These are phyloP conservation scores for Itoplectis maculator DNA, from an alignment of 2,888 invertebrate species.

Conservation along the genomic window DNA sequence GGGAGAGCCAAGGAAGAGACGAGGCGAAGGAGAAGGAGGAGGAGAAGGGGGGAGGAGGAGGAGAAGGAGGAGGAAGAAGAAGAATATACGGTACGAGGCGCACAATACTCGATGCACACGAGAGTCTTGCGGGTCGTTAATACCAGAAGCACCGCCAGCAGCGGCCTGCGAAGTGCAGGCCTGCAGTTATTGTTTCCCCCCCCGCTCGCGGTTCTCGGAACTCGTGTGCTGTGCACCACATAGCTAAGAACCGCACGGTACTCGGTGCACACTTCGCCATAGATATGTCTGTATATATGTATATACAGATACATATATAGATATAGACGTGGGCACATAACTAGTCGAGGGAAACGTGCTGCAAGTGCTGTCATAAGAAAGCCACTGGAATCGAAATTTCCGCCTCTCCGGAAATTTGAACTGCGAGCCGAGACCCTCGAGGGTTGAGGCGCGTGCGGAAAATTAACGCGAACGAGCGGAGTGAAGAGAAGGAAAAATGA, in stretches of 20 bases:
- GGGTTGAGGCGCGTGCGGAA: background rate
- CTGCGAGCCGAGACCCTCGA: slow-evolving; percentile 1
- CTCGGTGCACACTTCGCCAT: background rate
- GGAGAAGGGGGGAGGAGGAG: slow-evolving; percentile 28
- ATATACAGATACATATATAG: background rate
- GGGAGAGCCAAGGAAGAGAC: slow-evolving; percentile 26
- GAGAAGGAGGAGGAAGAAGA: slow-evolving; percentile 31
- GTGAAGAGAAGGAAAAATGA: background rate
- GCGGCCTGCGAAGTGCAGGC: slow-evolving; percentile 14
- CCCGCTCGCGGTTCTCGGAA: slow-evolving; percentile 53
- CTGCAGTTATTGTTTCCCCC: slow-evolving; percentile 67
- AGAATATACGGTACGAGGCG: slow-evolving; percentile 45
- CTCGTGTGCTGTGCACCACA: slow-evolving; percentile 23
- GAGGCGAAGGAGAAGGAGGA: slow-evolving; percentile 16
- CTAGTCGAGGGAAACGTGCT: background rate
- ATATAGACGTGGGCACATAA: background rate
- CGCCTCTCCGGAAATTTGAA: slow-evolving; percentile 44
- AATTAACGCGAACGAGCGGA: slow-evolving; percentile 1
- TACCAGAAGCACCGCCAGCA: slow-evolving; percentile 39
- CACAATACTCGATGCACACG: slow-evolving; percentile 52
- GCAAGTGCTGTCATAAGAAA: slow-evolving; percentile 15
- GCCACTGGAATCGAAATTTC: slow-evolving; percentile 33
- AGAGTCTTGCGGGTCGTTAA: slow-evolving; percentile 58
- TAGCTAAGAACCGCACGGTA: slow-evolving; percentile 12
- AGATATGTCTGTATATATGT: background rate